Conservation (phyloP, 2,888 invertebrate species). For the Dimorphilus gyrociliatus region DNA sequence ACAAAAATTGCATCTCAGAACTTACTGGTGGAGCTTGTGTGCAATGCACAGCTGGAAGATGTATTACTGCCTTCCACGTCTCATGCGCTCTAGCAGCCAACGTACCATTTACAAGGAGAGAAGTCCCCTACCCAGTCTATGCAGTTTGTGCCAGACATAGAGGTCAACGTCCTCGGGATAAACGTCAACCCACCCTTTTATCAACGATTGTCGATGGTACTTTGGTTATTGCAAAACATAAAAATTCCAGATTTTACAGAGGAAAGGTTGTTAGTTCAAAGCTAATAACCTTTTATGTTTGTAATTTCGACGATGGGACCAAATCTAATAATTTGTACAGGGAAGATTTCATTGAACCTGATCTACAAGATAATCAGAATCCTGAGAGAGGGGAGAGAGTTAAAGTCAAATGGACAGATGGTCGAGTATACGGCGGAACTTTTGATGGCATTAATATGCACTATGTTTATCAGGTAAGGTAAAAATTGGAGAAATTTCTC, state of each 20-base stretch:
- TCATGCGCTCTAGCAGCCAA: slow-evolving; percentile 47
- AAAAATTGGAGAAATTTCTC: background rate
- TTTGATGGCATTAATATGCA: slow-evolving; percentile 24
- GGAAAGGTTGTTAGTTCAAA: slow-evolving; percentile 42
- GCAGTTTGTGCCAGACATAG: slow-evolving; percentile 35
- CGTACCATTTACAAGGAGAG: slow-evolving; percentile 37
- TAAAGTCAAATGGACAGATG: slow-evolving; percentile 45
- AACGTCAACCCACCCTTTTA: too few relatives aligned
- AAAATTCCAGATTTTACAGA: slow-evolving; percentile 46
- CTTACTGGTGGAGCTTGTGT: slow-evolving; percentile 37
- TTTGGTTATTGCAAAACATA: slow-evolving; percentile 49
- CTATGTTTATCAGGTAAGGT: slow-evolving; percentile 21
- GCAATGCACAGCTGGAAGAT: slow-evolving; percentile 40
- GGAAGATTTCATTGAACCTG: too few relatives aligned
- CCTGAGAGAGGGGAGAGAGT: slow-evolving; percentile 41
- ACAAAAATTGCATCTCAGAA: slow-evolving; percentile 5
- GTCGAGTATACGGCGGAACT: slow-evolving; percentile 24
- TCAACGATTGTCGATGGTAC: too few relatives aligned
- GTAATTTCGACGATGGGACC: slow-evolving; percentile 48
- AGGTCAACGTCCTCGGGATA: too few relatives aligned
- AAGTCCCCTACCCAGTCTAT: slow-evolving; percentile 36
- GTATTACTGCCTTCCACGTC: slow-evolving; percentile 43
- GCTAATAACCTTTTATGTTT: slow-evolving; percentile 43
- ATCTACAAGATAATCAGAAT: slow-evolving; percentile 20
- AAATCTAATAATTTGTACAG: slow-evolving; percentile 46